Evolutionary conservation across 1,140 invertebrate species (phyloP), one percentile per base, ranked within the genome.

Genomic region (Drosophila fuyamai): DNA sequence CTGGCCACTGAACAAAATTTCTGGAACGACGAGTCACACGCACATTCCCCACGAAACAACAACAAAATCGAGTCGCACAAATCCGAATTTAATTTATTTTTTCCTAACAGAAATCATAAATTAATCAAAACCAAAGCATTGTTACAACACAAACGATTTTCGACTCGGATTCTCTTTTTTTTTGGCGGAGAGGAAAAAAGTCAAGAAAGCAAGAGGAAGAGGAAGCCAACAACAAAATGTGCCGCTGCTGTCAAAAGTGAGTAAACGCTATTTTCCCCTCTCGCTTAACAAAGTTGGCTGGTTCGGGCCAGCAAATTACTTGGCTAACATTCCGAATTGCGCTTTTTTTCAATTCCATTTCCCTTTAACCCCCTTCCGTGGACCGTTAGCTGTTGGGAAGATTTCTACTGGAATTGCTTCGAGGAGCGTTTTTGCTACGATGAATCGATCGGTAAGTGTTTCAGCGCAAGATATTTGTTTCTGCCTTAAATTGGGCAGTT

Each of bases 381-480:
- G 23, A 47, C 29, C 40, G 18, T 51, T 51, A 94, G 94, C 80
- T 94, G 94, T 78, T 92, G 94, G 92, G 94, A 94, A 92, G 93
- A 94, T 58, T 92, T 93, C 76, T 94, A 94, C 91, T 94, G 94
- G 94, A 93, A 93, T 60, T 94, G 94, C 81, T 94, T 94, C 74
- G 94, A 94, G 76, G 94, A 94, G 82, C 92, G 93, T 67, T 94
- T 94, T 77, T 94, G 94, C 72, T 94, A 94, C 74, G 94, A 94
- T 79, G 93, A 94, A 88, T 93, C 94, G 60, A 94, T 94, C 53
- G 94, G 92, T 92, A 63, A 92, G 92, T 90, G 32, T 35, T 46
- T 36, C 4, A 57, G 36, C 23, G 12, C n/a, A 8, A 18, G 32
- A 14, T 44, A 10, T 54, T 44, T 36, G 10, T 46, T 44, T 10